These are phyloP conservation scores for Gibbula magus DNA, from an alignment of 2,888 invertebrate genomes.

Conservation along the genomic window DNA sequence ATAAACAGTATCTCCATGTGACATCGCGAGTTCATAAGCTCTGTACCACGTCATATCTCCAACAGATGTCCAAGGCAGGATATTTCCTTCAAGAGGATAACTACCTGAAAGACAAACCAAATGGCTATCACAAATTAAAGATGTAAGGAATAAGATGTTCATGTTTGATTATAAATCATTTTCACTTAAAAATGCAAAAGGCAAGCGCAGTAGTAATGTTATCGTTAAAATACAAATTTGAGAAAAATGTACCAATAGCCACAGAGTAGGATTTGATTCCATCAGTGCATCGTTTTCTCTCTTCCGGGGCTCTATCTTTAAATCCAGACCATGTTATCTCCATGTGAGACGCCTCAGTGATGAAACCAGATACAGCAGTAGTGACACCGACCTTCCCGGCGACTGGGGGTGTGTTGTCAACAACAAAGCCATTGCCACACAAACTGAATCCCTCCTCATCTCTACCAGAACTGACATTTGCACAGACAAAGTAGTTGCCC, in stretches of 20 bases:
- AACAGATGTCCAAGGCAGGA: too few relatives aligned
- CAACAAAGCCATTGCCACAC: slow-evolving; percentile 19
- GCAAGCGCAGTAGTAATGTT: too few relatives aligned
- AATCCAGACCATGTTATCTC: not conserved
- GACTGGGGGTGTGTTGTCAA: slow-evolving; percentile 1
- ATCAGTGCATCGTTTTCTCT: not conserved
- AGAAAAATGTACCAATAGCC: slow-evolving; percentile 14
- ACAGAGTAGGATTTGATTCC: not conserved
- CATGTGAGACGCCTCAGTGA: not conserved
- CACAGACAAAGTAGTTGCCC: not conserved
- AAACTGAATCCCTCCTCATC: not conserved
- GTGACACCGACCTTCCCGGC: not conserved
- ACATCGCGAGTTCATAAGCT: too few relatives aligned
- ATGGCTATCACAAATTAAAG: too few relatives aligned
- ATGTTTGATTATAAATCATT: too few relatives aligned
- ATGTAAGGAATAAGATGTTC: too few relatives aligned
- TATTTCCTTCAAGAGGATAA: too few relatives aligned
- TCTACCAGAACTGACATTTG: not conserved
- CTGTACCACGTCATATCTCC: too few relatives aligned
- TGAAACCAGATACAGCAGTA: not conserved
- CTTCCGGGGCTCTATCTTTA: not conserved
- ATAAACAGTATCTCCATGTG: too few relatives aligned
- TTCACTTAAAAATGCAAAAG: too few relatives aligned
- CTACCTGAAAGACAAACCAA: too few relatives aligned
- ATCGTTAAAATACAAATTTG: too few relatives aligned